Conservation (phyloP, 2,797 vertebrate species). For the Pseudochirops cupreus region DNA sequence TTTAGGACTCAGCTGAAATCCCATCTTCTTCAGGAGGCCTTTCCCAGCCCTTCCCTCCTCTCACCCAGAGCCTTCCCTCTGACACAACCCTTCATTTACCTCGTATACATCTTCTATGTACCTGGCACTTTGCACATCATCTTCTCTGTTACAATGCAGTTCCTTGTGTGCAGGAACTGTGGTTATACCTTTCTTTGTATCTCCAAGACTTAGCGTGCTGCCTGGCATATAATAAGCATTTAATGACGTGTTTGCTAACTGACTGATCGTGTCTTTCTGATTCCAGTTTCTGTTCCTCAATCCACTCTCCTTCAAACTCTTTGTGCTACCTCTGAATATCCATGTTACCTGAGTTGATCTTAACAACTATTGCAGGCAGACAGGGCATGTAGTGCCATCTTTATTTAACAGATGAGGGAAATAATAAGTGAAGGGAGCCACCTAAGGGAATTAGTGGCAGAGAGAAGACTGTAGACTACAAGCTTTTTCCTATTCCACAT, state of each 20-base stretch:
- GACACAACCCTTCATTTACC: background rate
- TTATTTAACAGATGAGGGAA: slow-evolving; percentile 8
- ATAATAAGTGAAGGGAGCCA: slow-evolving; percentile 6
- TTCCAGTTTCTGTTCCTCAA: background rate
- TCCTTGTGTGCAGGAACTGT: background rate
- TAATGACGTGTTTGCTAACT: background rate
- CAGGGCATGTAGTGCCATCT: background rate
- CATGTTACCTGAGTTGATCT: background rate
- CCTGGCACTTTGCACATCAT: background rate
- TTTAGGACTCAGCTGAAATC: background rate
- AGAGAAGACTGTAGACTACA: background rate
- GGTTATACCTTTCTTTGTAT: background rate
- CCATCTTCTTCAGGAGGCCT: background rate
- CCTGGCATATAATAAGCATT: background rate
- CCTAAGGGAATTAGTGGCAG: background rate
- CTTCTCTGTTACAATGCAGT: background rate
- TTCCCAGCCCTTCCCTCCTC: background rate
- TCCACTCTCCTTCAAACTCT: background rate
- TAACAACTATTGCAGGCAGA: background rate
- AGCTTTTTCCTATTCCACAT: slow-evolving; percentile 1
- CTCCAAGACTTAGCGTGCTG: background rate
- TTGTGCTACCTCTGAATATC: background rate
- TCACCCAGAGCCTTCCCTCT: background rate
- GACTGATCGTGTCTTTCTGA: background rate
- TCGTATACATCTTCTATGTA: background rate